Conservation (phyloP, 2,113 vertebrate genomes). For the Esox niger region DNA sequence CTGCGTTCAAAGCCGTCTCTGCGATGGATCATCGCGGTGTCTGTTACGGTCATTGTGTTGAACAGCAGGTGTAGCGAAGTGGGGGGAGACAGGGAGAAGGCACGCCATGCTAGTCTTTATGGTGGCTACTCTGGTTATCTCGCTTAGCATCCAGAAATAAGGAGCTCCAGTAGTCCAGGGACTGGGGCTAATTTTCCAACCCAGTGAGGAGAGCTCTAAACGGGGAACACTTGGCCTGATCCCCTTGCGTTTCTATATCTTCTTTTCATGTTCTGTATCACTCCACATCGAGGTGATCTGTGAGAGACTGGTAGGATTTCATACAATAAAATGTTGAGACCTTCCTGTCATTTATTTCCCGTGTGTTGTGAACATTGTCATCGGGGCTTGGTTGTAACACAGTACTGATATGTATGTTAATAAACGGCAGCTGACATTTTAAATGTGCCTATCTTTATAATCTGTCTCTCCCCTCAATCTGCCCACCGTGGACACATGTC, state of each 20-base stretch:
- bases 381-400: too few species aligned
- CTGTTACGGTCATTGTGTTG: conserved; percentile 2
- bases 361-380: too few species aligned
- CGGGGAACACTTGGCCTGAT: conserved; percentile 27
- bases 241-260: conserved; percentile 1
- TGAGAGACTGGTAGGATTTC: too few species aligned
- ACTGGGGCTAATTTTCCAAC: conserved; percentile 63
- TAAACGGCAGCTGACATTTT: too few species aligned
- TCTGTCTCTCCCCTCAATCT: conserved; percentile 27
- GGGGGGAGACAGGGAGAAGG: neutral
- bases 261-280: neutral
- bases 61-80: conserved; percentile 5
- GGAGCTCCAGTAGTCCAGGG: conserved; percentile 49
- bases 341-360: too few species aligned
- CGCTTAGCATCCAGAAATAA: conserved; percentile 56
- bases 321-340: too few species aligned
- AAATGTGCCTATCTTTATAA: too few species aligned
- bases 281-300: neutral
- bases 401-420: too few species aligned
- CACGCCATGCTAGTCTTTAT: neutral
- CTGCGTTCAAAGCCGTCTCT: too few species aligned
- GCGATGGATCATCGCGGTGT: too few species aligned
- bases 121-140: conserved; percentile 35
- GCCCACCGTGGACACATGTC: neutral
- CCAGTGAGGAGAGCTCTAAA: conserved; percentile 61